phyloP scores from a whole-genome alignment of 2,888 invertebrate genomes.

The Hydraecia micacea region DNA sequence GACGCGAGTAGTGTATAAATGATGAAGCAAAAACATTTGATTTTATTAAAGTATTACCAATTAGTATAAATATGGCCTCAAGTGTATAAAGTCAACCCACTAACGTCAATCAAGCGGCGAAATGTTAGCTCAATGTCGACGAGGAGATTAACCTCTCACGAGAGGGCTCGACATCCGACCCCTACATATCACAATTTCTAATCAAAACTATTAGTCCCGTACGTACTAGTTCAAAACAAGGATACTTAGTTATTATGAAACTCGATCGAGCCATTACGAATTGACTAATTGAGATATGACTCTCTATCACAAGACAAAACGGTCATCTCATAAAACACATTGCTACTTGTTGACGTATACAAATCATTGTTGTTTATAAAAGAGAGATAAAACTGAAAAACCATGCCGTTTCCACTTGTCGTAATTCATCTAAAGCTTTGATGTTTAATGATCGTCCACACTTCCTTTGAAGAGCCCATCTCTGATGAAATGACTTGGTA shows the following conservation, averaged over 20 bases:
- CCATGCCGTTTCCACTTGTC: constrained; percentile 69
- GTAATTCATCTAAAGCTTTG: constrained; percentile 73
- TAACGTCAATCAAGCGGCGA: constrained; percentile 75
- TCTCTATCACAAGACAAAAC: constrained; percentile 31
- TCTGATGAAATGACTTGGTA: constrained; percentile 50
- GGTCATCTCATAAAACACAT: constrained; percentile 55
- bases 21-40: constrained; percentile 63
- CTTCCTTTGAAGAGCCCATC: constrained; percentile 66
- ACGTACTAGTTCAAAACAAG: constrained; percentile 43
- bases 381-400: constrained; percentile 68
- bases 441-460: constrained; percentile 72
- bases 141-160: constrained; percentile 75
- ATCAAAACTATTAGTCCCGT: constrained; percentile 61
- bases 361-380: constrained; percentile 71
- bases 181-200: constrained; percentile 65
- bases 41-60: constrained; percentile 17
- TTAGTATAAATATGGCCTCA: constrained; percentile 58
- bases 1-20: constrained; percentile 57
- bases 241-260: constrained; percentile 38
- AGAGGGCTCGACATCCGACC: constrained; percentile 72
- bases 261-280: constrained; percentile 28
- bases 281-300: constrained; percentile 25
- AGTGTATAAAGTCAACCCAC: constrained; percentile 73
- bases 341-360: constrained; percentile 59
- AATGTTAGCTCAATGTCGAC: constrained; percentile 77